A percentile compares a stretch with the other conserved stretches of the same genome.
These are phyloP conservation scores for Hoplias malabaricus DNA, from an alignment of 2,113 vertebrate genomes.

Conservation along the genomic window DNA sequence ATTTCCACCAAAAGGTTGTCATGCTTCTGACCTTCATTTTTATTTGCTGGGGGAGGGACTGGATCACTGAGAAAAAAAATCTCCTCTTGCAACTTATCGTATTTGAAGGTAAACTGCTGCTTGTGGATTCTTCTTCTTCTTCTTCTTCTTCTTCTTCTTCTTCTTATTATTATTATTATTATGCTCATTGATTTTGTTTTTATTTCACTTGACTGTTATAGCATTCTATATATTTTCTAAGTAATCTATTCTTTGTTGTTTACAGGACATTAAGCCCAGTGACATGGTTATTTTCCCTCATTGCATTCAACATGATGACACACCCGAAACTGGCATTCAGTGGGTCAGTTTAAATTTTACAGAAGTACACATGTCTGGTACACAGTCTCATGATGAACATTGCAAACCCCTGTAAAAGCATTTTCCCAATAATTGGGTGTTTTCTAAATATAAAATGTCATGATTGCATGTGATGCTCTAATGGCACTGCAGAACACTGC, in stretches of 20 bases:
- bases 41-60: constrained; percentile 6
- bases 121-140: no score
- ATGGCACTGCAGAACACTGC: no score
- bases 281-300: neutral
- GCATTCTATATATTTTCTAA: neutral
- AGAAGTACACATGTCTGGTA: neutral
- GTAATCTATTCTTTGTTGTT: neutral
- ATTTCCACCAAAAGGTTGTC: neutral
- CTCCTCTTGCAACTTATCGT: neutral
- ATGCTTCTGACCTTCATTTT: neutral
- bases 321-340: neutral
- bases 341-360: constrained; percentile 3
- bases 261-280: neutral
- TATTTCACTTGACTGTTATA: neutral
- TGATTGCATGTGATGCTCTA: neutral
- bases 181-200: neutral
- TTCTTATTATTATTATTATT: neutral
- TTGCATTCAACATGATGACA: neutral
- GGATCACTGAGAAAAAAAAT: neutral
- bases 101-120: neutral
- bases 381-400: no score
- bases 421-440: no score
- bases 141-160: no score
- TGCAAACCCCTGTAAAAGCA: no score
- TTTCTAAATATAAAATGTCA: no score